These are phyloP conservation scores for Folsomia manolachei DNA, from an alignment of 2,888 invertebrate species.

Conservation along the genomic window DNA sequence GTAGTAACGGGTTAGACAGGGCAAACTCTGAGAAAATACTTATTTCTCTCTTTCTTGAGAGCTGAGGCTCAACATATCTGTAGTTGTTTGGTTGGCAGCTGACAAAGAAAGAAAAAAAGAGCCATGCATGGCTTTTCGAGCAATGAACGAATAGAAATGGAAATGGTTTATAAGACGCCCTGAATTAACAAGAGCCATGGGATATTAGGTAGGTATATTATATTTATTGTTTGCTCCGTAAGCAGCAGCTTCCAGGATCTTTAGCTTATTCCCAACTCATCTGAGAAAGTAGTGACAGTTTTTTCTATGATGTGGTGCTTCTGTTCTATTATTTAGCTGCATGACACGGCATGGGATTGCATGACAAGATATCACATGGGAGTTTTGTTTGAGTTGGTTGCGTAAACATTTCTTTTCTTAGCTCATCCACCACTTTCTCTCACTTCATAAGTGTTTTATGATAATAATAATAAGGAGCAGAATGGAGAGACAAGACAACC, in stretches of 20 bases:
- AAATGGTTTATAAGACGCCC: neutral
- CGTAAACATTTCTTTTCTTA: neutral
- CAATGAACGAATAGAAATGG: too few species aligned
- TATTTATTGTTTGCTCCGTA: neutral
- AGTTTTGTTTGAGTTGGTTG: neutral
- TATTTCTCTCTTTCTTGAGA: too few species aligned
- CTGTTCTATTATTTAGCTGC: neutral
- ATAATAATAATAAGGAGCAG: slow-evolving; percentile 5
- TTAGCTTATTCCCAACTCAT: neutral
- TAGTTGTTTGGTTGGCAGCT: slow-evolving; percentile 2
- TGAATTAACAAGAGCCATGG: slow-evolving; percentile 4
- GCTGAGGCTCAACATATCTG: neutral
- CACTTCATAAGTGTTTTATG: slow-evolving; percentile 4
- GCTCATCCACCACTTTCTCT: too few species aligned
- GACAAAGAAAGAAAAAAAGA: neutral
- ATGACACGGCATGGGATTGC: neutral
- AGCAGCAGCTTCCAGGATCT: neutral
- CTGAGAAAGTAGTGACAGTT: neutral
- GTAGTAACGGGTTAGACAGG: too few species aligned
- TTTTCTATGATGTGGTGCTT: neutral
- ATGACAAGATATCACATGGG: neutral
- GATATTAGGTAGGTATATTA: too few species aligned
- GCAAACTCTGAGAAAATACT: too few species aligned
- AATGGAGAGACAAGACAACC: neutral
- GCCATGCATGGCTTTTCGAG: neutral